These are phyloP conservation scores for Ernsta delagoae DNA, from an alignment of 2,888 invertebrate species.

Conservation along the genomic window DNA sequence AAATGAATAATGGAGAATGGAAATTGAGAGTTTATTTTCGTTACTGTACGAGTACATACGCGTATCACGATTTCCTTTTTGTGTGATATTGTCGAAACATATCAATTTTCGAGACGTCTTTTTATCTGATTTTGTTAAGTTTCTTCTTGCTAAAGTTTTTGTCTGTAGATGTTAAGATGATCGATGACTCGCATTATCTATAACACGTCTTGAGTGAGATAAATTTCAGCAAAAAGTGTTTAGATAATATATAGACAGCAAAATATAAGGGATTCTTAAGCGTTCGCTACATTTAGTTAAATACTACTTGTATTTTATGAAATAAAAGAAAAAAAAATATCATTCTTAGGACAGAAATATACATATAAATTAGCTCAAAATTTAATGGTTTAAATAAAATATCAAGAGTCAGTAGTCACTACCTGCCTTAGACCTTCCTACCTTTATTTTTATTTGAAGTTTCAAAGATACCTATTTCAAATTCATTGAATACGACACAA, in stretches of 20 bases:
- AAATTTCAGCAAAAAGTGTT: not conserved
- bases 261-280: not conserved
- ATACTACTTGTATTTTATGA: too few relatives aligned
- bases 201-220: not conserved
- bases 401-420: too few relatives aligned
- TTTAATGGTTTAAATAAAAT: too few relatives aligned
- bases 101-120: not conserved
- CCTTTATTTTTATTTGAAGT: too few relatives aligned
- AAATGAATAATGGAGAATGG: constrained; percentile 22
- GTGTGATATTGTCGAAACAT: not conserved
- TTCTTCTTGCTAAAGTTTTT: not conserved
- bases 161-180: not conserved
- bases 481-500: too few relatives aligned
- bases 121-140: not conserved
- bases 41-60: not conserved
- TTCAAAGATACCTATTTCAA: too few relatives aligned
- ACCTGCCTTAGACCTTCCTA: too few relatives aligned
- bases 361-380: too few relatives aligned
- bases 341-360: too few relatives aligned
- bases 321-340: too few relatives aligned
- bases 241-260: not conserved
- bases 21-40: not conserved
- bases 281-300: not conserved
- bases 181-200: not conserved
- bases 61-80: not conserved